Evolutionary conservation across 37 sponge, comb jelly and placozoan species (phyloP).

Genomic region (Agelas oroides): DNA sequence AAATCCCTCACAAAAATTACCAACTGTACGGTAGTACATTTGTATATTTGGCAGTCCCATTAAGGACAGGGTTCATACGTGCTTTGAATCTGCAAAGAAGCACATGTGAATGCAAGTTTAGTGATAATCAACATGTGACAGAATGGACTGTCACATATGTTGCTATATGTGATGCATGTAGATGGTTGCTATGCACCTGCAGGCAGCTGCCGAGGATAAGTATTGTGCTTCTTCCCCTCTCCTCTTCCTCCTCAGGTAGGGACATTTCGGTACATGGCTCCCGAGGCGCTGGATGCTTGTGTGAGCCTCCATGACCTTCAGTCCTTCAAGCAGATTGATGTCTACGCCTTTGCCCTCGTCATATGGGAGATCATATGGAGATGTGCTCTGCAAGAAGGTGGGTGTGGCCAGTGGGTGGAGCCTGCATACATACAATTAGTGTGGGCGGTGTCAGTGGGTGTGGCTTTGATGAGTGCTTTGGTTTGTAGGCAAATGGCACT

Average conservation of each 20-base stretch:
- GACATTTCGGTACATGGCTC: constrained; percentile 92
- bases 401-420: not conserved
- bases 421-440: not conserved
- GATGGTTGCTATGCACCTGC: too few species aligned
- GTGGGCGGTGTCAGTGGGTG: too few species aligned
- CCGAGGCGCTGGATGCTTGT: constrained; percentile 89
- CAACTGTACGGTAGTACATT: too few species aligned
- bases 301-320: constrained; percentile 78
- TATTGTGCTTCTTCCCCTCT: not conserved
- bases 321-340: constrained; percentile 96
- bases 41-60: too few species aligned
- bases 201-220: too few species aligned
- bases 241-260: constrained; percentile 65
- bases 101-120: not conserved
- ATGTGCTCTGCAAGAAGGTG: constrained; percentile 46
- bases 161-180: too few species aligned
- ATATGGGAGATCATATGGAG: constrained; percentile 89
- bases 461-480: too few species aligned
- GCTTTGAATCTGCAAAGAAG: too few species aligned
- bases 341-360: constrained; percentile 88
- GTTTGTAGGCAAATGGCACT: too few species aligned
- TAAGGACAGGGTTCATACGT: too few species aligned
- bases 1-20: too few species aligned
- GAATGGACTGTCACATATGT: too few species aligned
- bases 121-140: not conserved